These are phyloP conservation scores for Pseudomyrmex gracilis DNA, from an alignment of 1,140 invertebrate species.

Conservation along the genomic window DNA sequence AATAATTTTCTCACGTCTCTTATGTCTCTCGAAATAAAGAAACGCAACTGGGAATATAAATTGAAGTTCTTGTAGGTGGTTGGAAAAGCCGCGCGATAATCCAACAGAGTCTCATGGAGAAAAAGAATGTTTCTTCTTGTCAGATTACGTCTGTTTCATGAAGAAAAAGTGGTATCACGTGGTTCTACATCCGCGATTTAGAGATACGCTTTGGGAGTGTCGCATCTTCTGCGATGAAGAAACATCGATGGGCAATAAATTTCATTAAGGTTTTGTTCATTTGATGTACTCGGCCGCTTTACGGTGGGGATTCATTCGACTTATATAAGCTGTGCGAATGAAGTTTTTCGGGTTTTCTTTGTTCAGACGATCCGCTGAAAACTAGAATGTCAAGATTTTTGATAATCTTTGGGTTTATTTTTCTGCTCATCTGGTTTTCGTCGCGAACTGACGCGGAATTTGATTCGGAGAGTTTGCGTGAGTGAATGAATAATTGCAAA, in stretches of 20 bases:
- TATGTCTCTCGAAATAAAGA: not conserved
- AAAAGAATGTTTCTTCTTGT: slow-evolving; percentile 10
- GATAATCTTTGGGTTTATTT: not conserved
- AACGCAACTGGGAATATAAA: slow-evolving; percentile 19
- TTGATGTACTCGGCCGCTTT: not conserved
- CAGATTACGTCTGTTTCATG: slow-evolving; percentile 57
- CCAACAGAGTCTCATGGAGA: not conserved
- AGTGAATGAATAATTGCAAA: slow-evolving; percentile 26
- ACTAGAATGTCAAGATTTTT: slow-evolving; percentile 1
- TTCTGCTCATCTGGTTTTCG: slow-evolving; percentile 26
- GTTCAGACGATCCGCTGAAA: slow-evolving; percentile 12
- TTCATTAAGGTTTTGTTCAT: slow-evolving; percentile 28
- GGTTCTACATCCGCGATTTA: slow-evolving; percentile 9
- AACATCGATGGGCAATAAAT: slow-evolving; percentile 31
- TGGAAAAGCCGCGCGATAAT: slow-evolving; percentile 34
- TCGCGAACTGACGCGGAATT: slow-evolving; percentile 3
- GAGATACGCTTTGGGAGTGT: not conserved
- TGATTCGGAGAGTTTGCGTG: slow-evolving; percentile 12
- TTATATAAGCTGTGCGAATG: slow-evolving; percentile 60
- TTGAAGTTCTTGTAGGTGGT: slow-evolving; percentile 9
- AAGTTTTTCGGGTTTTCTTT: slow-evolving; percentile 25
- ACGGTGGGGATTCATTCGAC: slow-evolving; percentile 1
- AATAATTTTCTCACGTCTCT: slow-evolving; percentile 40
- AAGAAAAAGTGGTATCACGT: slow-evolving; percentile 63
- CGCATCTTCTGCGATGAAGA: slow-evolving; percentile 11